These are phyloP conservation scores for Drosophila suboccidentalis DNA, from an alignment of 2,888 invertebrate species.

Conservation along the genomic window DNA sequence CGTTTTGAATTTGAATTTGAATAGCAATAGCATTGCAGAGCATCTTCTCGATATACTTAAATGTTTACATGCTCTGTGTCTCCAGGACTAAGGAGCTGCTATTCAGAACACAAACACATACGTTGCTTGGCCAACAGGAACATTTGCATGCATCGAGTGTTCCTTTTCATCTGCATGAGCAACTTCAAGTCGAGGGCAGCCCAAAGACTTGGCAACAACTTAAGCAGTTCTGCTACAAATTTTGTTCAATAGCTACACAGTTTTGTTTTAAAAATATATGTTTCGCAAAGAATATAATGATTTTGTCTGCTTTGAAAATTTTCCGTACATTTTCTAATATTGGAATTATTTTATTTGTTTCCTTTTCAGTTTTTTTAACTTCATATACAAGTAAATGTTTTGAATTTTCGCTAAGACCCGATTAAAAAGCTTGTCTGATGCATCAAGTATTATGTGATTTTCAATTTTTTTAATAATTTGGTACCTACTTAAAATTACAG, in stretches of 20 bases:
- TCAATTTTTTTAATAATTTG: background rate
- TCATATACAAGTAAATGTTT: background rate
- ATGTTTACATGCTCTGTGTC: slow-evolving; percentile 72
- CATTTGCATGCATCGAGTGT: slow-evolving; percentile 73
- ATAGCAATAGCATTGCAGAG: slow-evolving; percentile 25
- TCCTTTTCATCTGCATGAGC: slow-evolving; percentile 35
- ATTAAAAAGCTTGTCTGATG: background rate
- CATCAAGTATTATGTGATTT: background rate
- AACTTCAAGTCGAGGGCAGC: slow-evolving; percentile 23
- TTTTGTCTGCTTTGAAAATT: too few species aligned
- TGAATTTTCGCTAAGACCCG: background rate
- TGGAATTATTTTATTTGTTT: too few species aligned
- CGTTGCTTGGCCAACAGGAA: slow-evolving; percentile 39
- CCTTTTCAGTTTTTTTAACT: background rate
- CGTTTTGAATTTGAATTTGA: slow-evolving; percentile 18
- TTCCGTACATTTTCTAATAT: too few species aligned
- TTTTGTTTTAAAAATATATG: too few species aligned
- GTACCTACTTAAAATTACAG: background rate
- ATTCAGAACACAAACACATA: slow-evolving; percentile 29
- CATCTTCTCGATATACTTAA: slow-evolving; percentile 65
- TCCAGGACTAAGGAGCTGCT: slow-evolving; percentile 34
- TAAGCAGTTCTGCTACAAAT: background rate
- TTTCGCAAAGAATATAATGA: too few species aligned
- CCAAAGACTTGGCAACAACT: background rate
- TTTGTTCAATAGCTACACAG: too few species aligned